Conservation (phyloP, 2,797 vertebrate species). For the Aselliscus stoliczkanus region DNA sequence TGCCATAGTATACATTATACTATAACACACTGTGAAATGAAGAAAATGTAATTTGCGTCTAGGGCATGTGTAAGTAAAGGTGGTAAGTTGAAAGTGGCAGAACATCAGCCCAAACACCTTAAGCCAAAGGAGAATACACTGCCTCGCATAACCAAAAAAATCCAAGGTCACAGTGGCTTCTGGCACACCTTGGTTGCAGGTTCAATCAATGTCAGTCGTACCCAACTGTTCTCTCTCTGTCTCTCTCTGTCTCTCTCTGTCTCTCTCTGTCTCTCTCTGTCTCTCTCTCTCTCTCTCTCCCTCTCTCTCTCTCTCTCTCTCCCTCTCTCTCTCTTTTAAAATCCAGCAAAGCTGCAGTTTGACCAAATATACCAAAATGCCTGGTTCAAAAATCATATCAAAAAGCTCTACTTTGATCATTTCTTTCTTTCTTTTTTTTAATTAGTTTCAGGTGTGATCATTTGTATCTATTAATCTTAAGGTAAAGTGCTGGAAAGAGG, state of each 20-base stretch:
- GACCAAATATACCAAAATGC: too few species aligned
- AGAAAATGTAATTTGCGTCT: not conserved
- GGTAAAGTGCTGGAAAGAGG: too few species aligned
- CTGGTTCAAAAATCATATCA: too few species aligned
- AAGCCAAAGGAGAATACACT: not conserved
- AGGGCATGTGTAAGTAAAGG: not conserved
- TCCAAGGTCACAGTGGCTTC: not conserved
- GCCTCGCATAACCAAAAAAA: not conserved
- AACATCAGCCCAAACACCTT: not conserved
- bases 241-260: too few species aligned
- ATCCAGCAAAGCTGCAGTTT: too few species aligned
- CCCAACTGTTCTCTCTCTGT: too few species aligned
- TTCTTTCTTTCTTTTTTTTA: too few species aligned
- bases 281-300: not conserved
- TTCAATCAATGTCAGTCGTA: not conserved
- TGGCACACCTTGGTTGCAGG: not conserved
- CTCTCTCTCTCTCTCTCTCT: too few species aligned
- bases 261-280: not conserved
- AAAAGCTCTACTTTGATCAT: too few species aligned
- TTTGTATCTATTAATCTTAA: too few species aligned
- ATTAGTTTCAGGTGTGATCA: too few species aligned
- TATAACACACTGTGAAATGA: not conserved
- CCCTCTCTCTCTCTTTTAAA: not conserved
- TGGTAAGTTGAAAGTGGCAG: not conserved
- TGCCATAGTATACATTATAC: not conserved